A percentile compares a stretch with the other conserved stretches of the same genome.
Conservation (phyloP, 2,797 vertebrate species). For the Tiaroga cobitis region DNA sequence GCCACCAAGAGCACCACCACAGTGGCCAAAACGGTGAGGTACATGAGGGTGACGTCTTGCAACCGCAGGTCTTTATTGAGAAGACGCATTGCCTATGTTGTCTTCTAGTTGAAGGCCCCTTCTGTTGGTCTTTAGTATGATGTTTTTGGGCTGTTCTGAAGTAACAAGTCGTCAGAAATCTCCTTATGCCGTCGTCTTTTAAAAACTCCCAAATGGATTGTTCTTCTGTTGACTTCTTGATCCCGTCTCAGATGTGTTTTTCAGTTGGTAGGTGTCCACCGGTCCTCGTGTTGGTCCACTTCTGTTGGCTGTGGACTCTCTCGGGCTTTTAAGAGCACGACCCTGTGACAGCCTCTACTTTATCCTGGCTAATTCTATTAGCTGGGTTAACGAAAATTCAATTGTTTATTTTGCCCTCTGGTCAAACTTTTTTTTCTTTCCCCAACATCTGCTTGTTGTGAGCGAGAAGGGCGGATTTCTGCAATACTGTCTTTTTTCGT, state of each 20-base stretch:
- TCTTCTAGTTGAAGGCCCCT: slow-evolving; percentile 12
- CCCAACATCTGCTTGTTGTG: slow-evolving; percentile 78
- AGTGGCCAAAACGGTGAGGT: slow-evolving; percentile 83
- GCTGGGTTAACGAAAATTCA: slow-evolving; percentile 85
- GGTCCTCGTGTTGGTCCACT: background rate
- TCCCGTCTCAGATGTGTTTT: background rate
- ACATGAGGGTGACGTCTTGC: slow-evolving; percentile 88
- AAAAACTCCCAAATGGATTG: background rate
- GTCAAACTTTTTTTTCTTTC: slow-evolving; percentile 69
- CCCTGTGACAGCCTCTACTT: slow-evolving; percentile 72
- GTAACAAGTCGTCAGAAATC: background rate
- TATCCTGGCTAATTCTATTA: slow-evolving; percentile 87
- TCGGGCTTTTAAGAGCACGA: slow-evolving; percentile 82
- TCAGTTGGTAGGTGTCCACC: slow-evolving; percentile 6
- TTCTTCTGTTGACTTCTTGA: background rate
- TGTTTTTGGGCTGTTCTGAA: background rate
- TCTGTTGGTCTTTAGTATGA: background rate
- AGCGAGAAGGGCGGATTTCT: slow-evolving; percentile 53
- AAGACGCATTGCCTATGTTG: slow-evolving; percentile 66
- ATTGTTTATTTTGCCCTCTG: slow-evolving; percentile 83
- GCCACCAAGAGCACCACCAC: slow-evolving; percentile 91
- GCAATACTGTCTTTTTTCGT: background rate
- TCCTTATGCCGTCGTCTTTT: background rate
- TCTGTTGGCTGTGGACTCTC: slow-evolving; percentile 34
- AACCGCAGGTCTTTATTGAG: slow-evolving; percentile 77